A percentile compares a stretch with the other conserved stretches of the same genome.
Evolutionary conservation across 2,888 invertebrate genomes (phyloP).

Genomic region (Protophormia terraenovae): DNA sequence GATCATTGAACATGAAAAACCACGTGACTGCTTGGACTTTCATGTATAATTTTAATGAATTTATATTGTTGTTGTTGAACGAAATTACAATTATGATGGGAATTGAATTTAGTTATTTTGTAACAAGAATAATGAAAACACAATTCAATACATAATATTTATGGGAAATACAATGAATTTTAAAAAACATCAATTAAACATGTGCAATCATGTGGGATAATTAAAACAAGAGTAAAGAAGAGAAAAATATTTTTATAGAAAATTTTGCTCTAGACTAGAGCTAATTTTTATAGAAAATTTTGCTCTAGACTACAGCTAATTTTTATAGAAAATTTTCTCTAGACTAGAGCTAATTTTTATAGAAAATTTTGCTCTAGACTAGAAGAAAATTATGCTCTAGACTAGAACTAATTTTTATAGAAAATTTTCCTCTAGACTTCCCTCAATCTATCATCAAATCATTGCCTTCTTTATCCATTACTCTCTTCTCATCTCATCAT

Average conservation of each 20-base stretch:
- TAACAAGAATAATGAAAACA: neutral
- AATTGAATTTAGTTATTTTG: neutral
- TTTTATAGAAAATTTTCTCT: neutral
- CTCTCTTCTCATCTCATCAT: no score
- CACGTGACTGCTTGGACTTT: slow-evolving; percentile 41
- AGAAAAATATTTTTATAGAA: no score
- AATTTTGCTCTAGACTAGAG: neutral
- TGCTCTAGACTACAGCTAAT: neutral
- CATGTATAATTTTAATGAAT: slow-evolving; percentile 43
- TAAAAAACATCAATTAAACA: neutral
- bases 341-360: neutral
- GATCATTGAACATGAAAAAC: slow-evolving; percentile 39
- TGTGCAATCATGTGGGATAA: neutral
- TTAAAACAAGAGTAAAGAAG: neutral
- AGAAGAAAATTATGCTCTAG: neutral
- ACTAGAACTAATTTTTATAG: neutral
- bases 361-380: neutral
- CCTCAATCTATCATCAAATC: no score
- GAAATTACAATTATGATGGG: slow-evolving; percentile 16
- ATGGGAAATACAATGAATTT: neutral
- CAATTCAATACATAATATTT: neutral
- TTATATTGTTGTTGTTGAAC: slow-evolving; percentile 9
- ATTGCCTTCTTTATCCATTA: no score
- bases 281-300: neutral
- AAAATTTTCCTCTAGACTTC: neutral